Evolutionary conservation across 2,888 invertebrate genomes (phyloP), one percentile per base, ranked within the genome.

Genomic region (Acronicta aceris): DNA sequence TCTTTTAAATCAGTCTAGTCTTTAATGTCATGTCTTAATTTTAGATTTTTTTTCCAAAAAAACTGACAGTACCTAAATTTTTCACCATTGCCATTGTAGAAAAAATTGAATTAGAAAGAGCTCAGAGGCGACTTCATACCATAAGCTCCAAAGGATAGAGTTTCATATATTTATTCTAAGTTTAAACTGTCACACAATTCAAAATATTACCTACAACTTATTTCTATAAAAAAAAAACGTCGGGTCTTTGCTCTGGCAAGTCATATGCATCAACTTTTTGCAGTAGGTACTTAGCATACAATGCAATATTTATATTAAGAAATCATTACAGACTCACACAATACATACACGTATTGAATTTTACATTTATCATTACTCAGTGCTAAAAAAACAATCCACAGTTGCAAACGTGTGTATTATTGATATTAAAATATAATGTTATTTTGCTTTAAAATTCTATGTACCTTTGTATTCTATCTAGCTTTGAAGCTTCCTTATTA

Each of bases 251-350:
- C 30, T 36, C 12, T 47, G 45, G 48, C 42, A 40, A 43, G 56
- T 57, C 33, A 42, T 27, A 49, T 46, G n/a, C 42, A 43, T 40
- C 16, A 12, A 27, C 7, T 13, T 4, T 15, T 50, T 7, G 21
- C 43, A 63, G 21, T n/a, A n/a, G n/a, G n/a, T 38, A 42, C 47
- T 66, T 66, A 47, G 38, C 53, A 70, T 60, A 60, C 56, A 66
- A 66, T 70, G 30, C 59, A 38, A 40, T n/a, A n/a, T 47, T 25
- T 43, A 38, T n/a, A 25, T 10, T 51, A 7, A 9, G 27, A 16
- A 17, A 5, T 17, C 25, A 25, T 50, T 25, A 25, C 40, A n/a
- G 21, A 40, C 5, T 5, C 15, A 5, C 6, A 27, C 30, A 21
- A 12, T 21, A 21, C 21, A 21, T 10, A 13, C 7, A 45, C 7